phyloP scores from a whole-genome alignment of 2,797 vertebrate genomes.

The Halcyon smyrnensis region DNA sequence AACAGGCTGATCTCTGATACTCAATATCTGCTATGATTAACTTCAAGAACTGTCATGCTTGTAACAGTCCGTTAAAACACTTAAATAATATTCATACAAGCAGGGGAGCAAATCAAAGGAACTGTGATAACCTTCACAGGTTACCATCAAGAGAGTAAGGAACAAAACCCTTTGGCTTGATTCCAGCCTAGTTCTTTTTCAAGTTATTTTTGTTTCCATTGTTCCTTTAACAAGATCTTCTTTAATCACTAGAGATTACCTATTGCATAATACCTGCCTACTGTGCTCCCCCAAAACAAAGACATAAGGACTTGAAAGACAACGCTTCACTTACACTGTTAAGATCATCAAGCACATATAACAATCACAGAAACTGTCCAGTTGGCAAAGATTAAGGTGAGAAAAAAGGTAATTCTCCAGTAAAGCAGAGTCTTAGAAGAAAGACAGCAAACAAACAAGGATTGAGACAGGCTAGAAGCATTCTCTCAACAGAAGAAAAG shows the following conservation, averaged over 20 bases:
- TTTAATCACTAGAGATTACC: neutral
- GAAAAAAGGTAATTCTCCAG: neutral
- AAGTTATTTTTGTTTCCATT: neutral
- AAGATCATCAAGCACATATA: neutral
- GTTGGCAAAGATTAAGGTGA: neutral
- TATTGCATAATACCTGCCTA: neutral
- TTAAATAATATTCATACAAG: neutral
- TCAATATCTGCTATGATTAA: neutral
- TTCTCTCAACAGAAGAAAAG: neutral
- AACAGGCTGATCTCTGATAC: neutral
- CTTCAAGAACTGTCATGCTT: neutral
- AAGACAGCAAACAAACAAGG: neutral
- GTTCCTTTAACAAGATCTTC: neutral
- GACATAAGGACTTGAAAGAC: neutral
- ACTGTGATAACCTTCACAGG: neutral
- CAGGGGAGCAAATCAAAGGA: neutral
- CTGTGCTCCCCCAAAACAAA: neutral
- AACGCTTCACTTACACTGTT: neutral
- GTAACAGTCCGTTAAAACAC: neutral
- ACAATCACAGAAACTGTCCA: neutral
- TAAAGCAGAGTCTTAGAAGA: neutral
- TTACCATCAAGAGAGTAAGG: neutral
- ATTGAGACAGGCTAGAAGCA: neutral
- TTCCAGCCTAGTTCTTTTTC: neutral
- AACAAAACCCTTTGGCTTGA: neutral